Evolutionary conservation across 2,113 vertebrate species (phyloP).

Genomic region (Diadophis punctatus): DNA sequence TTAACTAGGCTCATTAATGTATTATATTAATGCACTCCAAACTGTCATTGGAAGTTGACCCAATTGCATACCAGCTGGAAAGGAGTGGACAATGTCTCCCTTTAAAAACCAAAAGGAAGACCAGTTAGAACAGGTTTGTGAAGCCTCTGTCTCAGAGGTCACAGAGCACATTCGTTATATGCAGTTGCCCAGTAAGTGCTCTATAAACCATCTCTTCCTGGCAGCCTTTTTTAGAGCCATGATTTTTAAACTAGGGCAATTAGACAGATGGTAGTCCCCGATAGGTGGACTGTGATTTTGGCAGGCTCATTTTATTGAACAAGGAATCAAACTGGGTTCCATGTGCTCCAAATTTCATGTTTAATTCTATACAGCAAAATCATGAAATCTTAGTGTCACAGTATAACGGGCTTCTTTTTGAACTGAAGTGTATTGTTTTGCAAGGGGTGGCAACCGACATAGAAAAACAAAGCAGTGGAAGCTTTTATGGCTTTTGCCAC

Average conservation of each 20-base stretch:
- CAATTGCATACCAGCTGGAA: constrained; percentile 5
- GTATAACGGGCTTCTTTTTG: not conserved
- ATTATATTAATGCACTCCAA: constrained; percentile 11
- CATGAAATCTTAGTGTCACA: not conserved
- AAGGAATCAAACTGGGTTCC: not conserved
- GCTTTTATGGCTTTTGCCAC: not conserved
- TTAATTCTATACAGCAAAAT: not conserved
- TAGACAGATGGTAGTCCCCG: not conserved
- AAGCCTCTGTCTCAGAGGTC: not conserved
- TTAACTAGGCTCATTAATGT: constrained; percentile 26
- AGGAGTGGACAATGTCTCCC: constrained; percentile 22
- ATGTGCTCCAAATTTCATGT: not conserved
- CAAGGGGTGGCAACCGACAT: not conserved
- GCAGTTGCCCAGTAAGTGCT: not conserved
- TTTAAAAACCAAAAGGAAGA: not conserved
- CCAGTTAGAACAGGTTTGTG: not conserved
- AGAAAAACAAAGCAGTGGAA: not conserved
- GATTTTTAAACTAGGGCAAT: not conserved
- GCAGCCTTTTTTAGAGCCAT: not conserved
- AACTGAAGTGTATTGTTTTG: not conserved
- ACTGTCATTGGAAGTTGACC: constrained; percentile 29
- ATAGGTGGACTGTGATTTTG: not conserved
- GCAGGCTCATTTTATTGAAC: not conserved
- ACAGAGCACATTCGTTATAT: not conserved
- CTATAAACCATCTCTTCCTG: not conserved